Evolutionary conservation across 2,113 vertebrate species (phyloP).

Genomic region (Apeltes quadracus): DNA sequence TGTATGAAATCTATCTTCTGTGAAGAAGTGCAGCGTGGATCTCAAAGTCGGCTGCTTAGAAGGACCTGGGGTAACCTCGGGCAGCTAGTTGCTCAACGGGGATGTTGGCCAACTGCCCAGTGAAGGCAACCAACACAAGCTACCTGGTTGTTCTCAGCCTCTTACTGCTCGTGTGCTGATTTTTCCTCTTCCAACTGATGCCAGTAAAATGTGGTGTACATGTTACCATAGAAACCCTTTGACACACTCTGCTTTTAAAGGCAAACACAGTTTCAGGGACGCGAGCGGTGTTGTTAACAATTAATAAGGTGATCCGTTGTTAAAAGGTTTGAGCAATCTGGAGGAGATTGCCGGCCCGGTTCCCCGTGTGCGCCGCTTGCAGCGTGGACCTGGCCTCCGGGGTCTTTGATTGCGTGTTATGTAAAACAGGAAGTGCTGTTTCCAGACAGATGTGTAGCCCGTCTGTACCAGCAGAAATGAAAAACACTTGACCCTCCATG

Average conservation of each 20-base stretch:
- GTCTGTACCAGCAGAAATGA: background rate
- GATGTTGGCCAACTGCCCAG: background rate
- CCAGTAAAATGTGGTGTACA: conserved; percentile 9
- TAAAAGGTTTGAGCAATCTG: conserved; percentile 34
- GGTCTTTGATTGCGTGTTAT: conserved; percentile 18
- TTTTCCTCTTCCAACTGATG: background rate
- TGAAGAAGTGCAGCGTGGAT: background rate
- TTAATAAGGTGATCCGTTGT: conserved; percentile 42
- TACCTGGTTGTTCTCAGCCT: background rate
- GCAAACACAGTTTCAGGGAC: conserved; percentile 15
- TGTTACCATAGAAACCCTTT: conserved; percentile 27
- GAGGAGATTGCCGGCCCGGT: no score
- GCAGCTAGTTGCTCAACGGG: background rate
- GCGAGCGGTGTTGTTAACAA: conserved; percentile 1
- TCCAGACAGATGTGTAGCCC: background rate
- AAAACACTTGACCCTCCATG: background rate
- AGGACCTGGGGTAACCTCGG: background rate
- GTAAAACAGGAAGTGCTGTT: conserved; percentile 37
- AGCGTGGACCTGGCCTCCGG: background rate
- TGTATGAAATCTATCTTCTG: background rate
- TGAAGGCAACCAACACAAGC: background rate
- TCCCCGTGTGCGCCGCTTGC: no score
- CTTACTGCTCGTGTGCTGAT: background rate
- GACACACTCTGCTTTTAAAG: conserved; percentile 18
- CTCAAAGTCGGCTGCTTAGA: background rate